A percentile compares a stretch with the other conserved stretches of the same genome.
These are phyloP conservation scores for Brachystomella parvula DNA, from an alignment of 1,140 invertebrate species.

Conservation along the genomic window DNA sequence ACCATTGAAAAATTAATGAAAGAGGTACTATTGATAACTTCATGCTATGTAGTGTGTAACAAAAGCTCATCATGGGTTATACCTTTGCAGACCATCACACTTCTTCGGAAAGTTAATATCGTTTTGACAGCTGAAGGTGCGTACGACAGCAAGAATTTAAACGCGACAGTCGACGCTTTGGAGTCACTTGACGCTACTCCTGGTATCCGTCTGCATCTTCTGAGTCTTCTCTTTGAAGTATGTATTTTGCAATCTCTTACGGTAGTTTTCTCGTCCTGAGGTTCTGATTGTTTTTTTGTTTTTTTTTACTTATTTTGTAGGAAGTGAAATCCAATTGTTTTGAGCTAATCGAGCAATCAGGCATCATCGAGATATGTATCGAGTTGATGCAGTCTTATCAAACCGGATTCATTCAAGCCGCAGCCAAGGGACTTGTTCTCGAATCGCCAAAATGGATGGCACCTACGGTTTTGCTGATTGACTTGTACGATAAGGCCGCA, in stretches of 20 bases:
- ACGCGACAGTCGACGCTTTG: not conserved
- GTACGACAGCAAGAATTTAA: slow-evolving; percentile 1
- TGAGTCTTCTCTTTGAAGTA: slow-evolving; percentile 69
- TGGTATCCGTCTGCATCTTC: slow-evolving; percentile 57
- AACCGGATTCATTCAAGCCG: not conserved
- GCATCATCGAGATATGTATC: slow-evolving; percentile 13
- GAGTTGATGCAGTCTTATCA: slow-evolving; percentile 15
- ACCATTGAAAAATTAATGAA: slow-evolving; percentile 44
- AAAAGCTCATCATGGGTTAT: too few species aligned
- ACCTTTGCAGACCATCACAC: too few species aligned
- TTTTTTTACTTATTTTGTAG: slow-evolving; percentile 19
- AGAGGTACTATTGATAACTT: too few species aligned
- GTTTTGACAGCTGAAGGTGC: not conserved
- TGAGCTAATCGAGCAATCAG: slow-evolving; percentile 17
- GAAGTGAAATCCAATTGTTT: slow-evolving; percentile 30
- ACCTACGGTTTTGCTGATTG: slow-evolving; percentile 65
- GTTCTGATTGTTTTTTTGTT: not conserved
- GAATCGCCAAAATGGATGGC: slow-evolving; percentile 71
- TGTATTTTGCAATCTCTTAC: slow-evolving; percentile 25
- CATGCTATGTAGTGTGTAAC: too few species aligned
- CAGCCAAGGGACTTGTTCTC: not conserved
- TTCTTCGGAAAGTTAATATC: too few species aligned
- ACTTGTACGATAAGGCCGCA: slow-evolving; percentile 72
- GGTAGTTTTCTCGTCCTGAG: not conserved
- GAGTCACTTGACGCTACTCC: not conserved